These are phyloP conservation scores for Phalacrocorax aristotelis DNA, from an alignment of 2,113 vertebrate genomes.

Conservation along the genomic window DNA sequence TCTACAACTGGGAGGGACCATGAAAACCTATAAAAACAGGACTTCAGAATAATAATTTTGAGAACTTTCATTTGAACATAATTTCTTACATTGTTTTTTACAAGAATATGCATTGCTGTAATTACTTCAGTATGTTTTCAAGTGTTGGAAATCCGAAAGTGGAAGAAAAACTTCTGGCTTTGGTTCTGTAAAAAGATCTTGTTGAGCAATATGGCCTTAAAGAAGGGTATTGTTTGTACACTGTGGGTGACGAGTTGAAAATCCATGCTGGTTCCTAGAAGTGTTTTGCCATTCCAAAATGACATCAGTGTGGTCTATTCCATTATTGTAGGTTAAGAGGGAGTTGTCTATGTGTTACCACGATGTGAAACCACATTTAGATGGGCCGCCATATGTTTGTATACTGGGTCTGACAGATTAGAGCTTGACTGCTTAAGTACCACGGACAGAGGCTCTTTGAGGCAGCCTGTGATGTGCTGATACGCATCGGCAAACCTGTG, in stretches of 20 bases:
- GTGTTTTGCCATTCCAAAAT: neutral
- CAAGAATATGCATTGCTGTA: neutral
- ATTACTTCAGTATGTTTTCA: neutral
- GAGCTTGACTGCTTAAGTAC: neutral
- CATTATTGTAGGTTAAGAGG: neutral
- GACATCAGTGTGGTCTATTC: rapidly evolving
- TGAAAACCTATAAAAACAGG: neutral
- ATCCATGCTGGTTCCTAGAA: neutral
- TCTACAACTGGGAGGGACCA: neutral
- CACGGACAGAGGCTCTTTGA: constrained; percentile 25
- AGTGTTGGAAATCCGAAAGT: neutral
- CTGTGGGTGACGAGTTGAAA: neutral
- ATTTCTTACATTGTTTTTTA: neutral
- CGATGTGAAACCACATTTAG: rapidly evolving
- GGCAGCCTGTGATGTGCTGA: neutral
- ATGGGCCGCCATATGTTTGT: rapidly evolving
- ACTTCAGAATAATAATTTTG: neutral
- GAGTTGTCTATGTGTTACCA: neutral
- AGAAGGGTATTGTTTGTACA: neutral
- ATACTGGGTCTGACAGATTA: neutral
- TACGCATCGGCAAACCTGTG: rapidly evolving
- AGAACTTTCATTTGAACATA: neutral
- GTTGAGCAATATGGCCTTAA: neutral
- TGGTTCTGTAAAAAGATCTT: neutral
- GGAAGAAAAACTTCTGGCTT: neutral